These are phyloP conservation scores for Pseudoips prasinana DNA, from an alignment of 2,888 invertebrate species.

Conservation along the genomic window DNA sequence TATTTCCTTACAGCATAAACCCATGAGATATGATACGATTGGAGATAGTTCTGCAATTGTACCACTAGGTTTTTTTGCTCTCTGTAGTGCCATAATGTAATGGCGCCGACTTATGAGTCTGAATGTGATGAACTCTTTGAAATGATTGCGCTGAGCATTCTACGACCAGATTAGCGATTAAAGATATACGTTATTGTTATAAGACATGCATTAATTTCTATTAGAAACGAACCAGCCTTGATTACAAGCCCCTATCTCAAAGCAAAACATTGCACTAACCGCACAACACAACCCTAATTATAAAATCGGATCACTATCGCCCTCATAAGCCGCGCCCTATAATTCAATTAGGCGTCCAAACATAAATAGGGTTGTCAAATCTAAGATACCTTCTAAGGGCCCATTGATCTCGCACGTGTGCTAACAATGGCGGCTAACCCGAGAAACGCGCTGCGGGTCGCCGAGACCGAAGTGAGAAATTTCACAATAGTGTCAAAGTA, in stretches of 20 bases:
- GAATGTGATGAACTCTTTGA: too few species aligned
- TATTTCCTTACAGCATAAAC: too few species aligned
- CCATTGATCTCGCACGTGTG: conserved; percentile 74
- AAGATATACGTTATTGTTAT: too few species aligned
- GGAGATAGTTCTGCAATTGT: too few species aligned
- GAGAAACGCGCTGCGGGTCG: conserved; percentile 69
- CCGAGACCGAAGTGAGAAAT: conserved; percentile 62
- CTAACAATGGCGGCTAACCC: conserved; percentile 63
- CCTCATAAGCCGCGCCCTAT: conserved; percentile 58
- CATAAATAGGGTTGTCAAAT: conserved; percentile 71
- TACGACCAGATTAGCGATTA: too few species aligned
- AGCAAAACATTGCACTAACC: conserved; percentile 24
- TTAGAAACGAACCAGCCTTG: not conserved
- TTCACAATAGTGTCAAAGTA: conserved; percentile 75
- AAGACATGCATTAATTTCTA: too few species aligned
- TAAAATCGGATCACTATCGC: conserved; percentile 53
- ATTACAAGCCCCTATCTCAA: conserved; percentile 13
- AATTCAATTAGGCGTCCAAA: conserved; percentile 73
- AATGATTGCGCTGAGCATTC: too few species aligned
- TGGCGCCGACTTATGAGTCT: too few species aligned
- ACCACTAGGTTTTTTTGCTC: too few species aligned
- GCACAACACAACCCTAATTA: conserved; percentile 46
- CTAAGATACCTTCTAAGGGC: conserved; percentile 57
- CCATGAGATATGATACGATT: too few species aligned
- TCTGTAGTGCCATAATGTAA: too few species aligned